Conservation (phyloP, 37 sponge, comb jelly and placozoan species). For the Agelas oroides region DNA sequence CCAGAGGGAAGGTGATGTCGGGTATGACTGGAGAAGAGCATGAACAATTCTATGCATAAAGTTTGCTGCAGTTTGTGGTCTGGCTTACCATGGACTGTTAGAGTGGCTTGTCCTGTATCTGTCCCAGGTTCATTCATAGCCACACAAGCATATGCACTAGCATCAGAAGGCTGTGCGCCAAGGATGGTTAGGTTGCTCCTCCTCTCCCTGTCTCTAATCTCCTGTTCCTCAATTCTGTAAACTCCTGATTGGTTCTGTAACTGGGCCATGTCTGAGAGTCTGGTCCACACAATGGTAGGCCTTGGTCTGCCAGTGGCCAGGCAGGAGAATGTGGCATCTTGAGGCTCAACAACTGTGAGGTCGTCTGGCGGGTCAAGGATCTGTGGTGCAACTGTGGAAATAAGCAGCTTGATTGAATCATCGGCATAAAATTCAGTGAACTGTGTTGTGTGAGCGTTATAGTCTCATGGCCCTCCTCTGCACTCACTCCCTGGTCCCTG, state of each 20-base stretch:
- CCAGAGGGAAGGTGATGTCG: too few relatives aligned
- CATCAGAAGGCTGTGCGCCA: neutral
- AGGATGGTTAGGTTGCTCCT: too few relatives aligned
- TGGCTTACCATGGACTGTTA: conserved; percentile 69
- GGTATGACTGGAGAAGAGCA: too few relatives aligned
- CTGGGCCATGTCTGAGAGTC: conserved; percentile 1
- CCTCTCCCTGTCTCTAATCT: too few relatives aligned
- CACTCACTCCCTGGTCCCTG: too few relatives aligned
- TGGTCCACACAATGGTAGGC: conserved; percentile 66
- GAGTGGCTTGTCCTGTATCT: neutral
- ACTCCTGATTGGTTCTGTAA: too few relatives aligned
- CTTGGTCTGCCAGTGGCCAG: conserved; percentile 47
- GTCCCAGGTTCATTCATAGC: conserved; percentile 60
- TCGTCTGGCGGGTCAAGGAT: conserved; percentile 1
- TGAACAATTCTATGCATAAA: too few relatives aligned
- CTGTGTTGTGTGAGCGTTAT: neutral
- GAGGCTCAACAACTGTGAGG: neutral
- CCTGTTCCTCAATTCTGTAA: too few relatives aligned
- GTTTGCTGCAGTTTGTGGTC: too few relatives aligned
- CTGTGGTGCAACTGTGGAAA: conserved; percentile 12
- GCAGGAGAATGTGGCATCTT: conserved; percentile 30
- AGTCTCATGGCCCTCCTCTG: neutral
- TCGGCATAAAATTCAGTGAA: neutral
- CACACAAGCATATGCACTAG: conserved; percentile 46
- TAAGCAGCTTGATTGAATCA: too few relatives aligned